Conservation (phyloP, 2,888 invertebrate species). For the Altica lythri region DNA sequence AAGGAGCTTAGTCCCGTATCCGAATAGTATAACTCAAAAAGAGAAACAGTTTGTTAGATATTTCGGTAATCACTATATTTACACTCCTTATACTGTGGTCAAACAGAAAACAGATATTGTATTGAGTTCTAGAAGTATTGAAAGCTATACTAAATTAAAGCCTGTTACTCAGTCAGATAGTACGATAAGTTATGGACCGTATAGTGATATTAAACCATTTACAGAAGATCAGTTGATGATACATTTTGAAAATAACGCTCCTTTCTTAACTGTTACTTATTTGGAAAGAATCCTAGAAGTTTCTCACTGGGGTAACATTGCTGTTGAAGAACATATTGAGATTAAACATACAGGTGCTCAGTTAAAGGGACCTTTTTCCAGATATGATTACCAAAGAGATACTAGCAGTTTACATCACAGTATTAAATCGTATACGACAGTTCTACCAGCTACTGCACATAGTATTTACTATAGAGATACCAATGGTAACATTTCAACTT, state of each 20-base stretch:
- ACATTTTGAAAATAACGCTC: slow-evolving; percentile 95
- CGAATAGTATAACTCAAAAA: slow-evolving; percentile 85
- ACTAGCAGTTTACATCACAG: slow-evolving; percentile 85
- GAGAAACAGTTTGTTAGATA: slow-evolving; percentile 94
- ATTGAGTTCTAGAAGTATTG: slow-evolving; percentile 74
- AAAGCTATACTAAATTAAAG: slow-evolving; percentile 80
- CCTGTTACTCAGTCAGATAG: slow-evolving; percentile 80
- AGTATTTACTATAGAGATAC: slow-evolving; percentile 98
- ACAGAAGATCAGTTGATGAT: slow-evolving; percentile 69
- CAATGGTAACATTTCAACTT: slow-evolving; percentile 99
- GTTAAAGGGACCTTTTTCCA: slow-evolving; percentile 92
- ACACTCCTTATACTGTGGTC: slow-evolving; percentile 78
- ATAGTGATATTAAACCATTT: slow-evolving; percentile 70
- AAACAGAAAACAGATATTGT: slow-evolving; percentile 81
- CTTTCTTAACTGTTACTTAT: slow-evolving; percentile 91
- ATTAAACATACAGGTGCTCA: slow-evolving; percentile 91
- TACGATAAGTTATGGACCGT: slow-evolving; percentile 88
- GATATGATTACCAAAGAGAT: slow-evolving; percentile 96
- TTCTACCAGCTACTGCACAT: slow-evolving; percentile 83
- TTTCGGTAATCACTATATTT: slow-evolving; percentile 81
- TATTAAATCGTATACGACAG: slow-evolving; percentile 88
- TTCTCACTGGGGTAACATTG: slow-evolving; percentile 99
- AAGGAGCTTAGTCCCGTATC: slow-evolving; percentile 80
- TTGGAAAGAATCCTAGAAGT: slow-evolving; percentile 84
- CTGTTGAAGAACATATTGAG: slow-evolving; percentile 93